phyloP scores from a whole-genome alignment of 2,113 vertebrate genomes.

The Pollimyrus isidori region DNA sequence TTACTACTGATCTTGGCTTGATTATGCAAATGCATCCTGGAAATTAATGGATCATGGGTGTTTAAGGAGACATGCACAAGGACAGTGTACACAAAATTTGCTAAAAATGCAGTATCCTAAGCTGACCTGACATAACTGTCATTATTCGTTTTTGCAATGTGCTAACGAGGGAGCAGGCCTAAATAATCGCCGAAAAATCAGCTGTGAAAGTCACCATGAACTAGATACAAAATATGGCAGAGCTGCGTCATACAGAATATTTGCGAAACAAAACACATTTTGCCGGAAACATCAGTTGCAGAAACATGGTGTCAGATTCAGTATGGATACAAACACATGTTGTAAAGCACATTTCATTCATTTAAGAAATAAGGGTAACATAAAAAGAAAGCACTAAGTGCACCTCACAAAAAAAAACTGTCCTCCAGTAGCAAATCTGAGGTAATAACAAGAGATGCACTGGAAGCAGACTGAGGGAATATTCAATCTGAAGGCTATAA shows the following conservation, averaged over 20 bases:
- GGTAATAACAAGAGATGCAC: constrained; percentile 57
- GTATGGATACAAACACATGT: background rate
- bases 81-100: background rate
- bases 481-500: constrained; percentile 63
- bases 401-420: background rate
- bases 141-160: background rate
- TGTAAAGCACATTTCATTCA: background rate
- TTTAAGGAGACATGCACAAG: background rate
- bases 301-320: background rate
- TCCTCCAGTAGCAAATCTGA: constrained; percentile 42
- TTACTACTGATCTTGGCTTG: background rate
- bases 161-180: background rate
- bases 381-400: background rate
- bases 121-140: background rate
- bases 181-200: background rate
- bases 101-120: background rate
- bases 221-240: constrained; percentile 40
- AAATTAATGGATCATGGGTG: background rate
- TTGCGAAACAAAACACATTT: background rate
- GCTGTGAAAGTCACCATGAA: constrained; percentile 18
- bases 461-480: constrained; percentile 51
- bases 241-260: background rate
- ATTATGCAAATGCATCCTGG: background rate
- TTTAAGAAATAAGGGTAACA: background rate
- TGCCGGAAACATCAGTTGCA: background rate